Evolutionary conservation across 1,140 invertebrate genomes (phyloP).

Genomic region (Drosophila watanabei): DNA sequence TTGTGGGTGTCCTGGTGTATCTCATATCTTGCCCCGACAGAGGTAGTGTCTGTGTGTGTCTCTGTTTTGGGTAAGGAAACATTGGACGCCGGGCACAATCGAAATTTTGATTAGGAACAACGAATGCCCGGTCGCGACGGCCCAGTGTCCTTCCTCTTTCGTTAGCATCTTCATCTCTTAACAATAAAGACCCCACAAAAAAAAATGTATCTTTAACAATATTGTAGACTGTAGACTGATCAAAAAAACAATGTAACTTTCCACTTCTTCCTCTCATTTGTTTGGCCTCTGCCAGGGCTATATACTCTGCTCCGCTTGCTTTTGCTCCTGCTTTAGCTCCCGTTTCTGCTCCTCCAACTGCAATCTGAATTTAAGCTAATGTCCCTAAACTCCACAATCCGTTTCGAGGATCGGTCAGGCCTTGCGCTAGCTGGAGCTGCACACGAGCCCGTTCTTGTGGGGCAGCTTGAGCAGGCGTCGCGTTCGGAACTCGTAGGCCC

Average conservation of each 20-base stretch:
- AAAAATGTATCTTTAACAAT: constrained; percentile 52
- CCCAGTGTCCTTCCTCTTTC: background rate
- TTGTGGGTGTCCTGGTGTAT: constrained; percentile 16
- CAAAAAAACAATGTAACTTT: constrained; percentile 28
- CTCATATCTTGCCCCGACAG: constrained; percentile 26
- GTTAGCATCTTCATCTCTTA: constrained; percentile 16
- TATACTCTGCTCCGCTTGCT: background rate
- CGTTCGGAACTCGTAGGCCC: constrained; percentile 97
- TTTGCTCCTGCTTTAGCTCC: background rate
- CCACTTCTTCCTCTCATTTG: background rate
- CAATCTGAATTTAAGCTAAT: constrained; percentile 48
- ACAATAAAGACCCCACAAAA: constrained; percentile 24
- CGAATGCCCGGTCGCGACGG: constrained; percentile 1
- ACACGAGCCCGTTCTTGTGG: constrained; percentile 66
- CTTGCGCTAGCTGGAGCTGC: constrained; percentile 53
- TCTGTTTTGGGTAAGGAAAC: constrained; percentile 11
- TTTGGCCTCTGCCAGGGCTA: constrained; percentile 33
- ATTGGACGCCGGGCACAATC: constrained; percentile 17
- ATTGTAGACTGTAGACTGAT: constrained; percentile 49
- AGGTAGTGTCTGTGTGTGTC: constrained; percentile 19
- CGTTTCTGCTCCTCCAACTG: background rate
- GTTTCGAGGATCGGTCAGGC: background rate
- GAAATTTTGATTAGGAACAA: constrained; percentile 44
- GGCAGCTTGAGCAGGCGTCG: constrained; percentile 92
- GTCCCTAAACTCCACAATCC: constrained; percentile 7